Conservation (phyloP, 2,113 vertebrate genomes). For the Gambusia holbrooki region DNA sequence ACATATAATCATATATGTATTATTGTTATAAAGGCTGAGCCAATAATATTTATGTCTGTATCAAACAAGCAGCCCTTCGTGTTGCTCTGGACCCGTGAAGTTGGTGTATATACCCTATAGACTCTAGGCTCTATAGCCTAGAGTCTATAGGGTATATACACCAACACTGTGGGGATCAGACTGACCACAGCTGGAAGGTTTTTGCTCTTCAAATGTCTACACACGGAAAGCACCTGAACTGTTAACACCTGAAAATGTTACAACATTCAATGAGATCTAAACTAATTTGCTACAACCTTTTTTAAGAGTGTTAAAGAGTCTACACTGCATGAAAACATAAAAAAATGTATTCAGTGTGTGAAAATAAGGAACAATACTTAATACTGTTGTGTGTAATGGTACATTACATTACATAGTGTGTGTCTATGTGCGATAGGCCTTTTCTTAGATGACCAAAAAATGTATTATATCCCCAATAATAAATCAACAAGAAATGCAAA, state of each 20-base stretch:
- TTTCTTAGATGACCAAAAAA: background rate
- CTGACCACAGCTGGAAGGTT: background rate
- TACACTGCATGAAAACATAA: background rate
- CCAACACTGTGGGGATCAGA: background rate
- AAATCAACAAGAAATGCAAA: background rate
- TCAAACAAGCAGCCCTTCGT: too few species aligned
- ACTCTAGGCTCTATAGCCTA: too few species aligned
- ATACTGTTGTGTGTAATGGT: background rate
- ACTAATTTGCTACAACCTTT: background rate
- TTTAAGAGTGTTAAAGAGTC: background rate
- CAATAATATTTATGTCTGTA: too few species aligned
- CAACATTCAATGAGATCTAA: background rate
- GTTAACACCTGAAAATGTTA: background rate
- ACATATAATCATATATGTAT: too few species aligned
- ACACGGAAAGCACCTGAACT: background rate
- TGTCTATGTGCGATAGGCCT: background rate
- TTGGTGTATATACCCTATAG: too few species aligned
- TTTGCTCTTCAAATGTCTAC: background rate
- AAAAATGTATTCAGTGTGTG: background rate
- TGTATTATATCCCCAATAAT: background rate
- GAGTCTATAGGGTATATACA: too few species aligned
- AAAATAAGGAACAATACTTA: background rate
- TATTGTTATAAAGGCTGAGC: too few species aligned
- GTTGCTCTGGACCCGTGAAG: too few species aligned
- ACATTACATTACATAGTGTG: background rate